Evolutionary conservation across 2,113 vertebrate species (phyloP).

Genomic region (Alligator mississippiensis): DNA sequence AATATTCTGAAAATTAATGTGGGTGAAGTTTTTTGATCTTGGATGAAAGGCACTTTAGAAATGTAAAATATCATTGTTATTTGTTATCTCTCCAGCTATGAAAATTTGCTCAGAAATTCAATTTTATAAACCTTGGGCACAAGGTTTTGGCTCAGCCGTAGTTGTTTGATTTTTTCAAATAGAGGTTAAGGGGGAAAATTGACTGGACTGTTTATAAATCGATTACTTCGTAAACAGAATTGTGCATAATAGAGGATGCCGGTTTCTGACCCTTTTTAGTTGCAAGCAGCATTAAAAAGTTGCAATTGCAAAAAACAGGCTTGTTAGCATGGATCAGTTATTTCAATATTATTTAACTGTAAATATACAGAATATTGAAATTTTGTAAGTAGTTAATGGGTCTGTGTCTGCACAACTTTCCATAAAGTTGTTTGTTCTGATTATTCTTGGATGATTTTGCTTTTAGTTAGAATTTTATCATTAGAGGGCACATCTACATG

Average conservation of each 20-base stretch:
- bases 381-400: neutral
- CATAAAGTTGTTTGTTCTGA: neutral
- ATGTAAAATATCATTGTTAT: slow-evolving; percentile 62
- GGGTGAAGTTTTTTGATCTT: slow-evolving; percentile 57
- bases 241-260: slow-evolving; percentile 2
- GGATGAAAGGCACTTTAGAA: slow-evolving; percentile 73
- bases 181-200: neutral
- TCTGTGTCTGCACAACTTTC: neutral
- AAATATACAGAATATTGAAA: neutral
- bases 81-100: slow-evolving; percentile 55
- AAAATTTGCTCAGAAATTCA: slow-evolving; percentile 53
- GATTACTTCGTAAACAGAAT: neutral
- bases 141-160: neutral
- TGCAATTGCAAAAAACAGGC: neutral
- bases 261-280: neutral
- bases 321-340: neutral
- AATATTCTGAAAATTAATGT: slow-evolving; percentile 51
- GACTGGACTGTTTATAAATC: slow-evolving; percentile 45
- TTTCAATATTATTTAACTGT: neutral
- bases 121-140: slow-evolving; percentile 13
- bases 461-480: neutral
- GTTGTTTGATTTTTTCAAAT: neutral
- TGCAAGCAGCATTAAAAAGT: neutral
- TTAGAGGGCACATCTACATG: neutral
- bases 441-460: neutral